These are phyloP conservation scores for Colius striatus DNA, from an alignment of 2,113 vertebrate genomes.

Conservation along the genomic window DNA sequence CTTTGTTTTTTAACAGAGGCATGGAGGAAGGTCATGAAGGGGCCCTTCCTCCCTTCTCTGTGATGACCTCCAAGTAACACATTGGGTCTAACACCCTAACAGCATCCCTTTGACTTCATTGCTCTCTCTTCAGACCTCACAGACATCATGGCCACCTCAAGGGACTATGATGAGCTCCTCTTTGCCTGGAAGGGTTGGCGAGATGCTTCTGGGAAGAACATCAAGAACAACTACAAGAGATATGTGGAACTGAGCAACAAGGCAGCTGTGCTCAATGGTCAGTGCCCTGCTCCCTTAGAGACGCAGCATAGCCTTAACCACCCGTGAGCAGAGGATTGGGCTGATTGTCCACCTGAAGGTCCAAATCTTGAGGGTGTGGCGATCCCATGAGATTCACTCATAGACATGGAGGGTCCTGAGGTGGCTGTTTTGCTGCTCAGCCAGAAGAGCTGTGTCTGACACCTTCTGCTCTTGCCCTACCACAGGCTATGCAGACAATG, in stretches of 20 bases:
- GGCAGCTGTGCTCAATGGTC: conserved; percentile 90
- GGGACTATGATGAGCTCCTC: conserved; percentile 86
- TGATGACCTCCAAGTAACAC: background rate
- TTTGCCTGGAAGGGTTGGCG: conserved; percentile 94
- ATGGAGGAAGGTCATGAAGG: background rate
- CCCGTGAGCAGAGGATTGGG: background rate
- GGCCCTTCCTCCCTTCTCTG: background rate
- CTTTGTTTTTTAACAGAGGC: background rate
- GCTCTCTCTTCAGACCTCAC: conserved; percentile 84
- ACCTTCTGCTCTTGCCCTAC: background rate
- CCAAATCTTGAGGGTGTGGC: background rate
- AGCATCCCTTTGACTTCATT: background rate
- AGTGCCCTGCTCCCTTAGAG: background rate
- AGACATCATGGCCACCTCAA: conserved; percentile 86
- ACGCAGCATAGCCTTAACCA: background rate
- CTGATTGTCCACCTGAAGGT: rapidly evolving
- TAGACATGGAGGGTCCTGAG: background rate
- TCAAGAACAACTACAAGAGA: conserved; percentile 82
- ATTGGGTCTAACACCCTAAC: background rate
- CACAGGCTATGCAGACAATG: conserved; percentile 86
- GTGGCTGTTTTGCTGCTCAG: background rate
- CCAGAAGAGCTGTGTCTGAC: background rate
- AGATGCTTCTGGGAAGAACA: conserved; percentile 84
- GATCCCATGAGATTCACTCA: background rate
- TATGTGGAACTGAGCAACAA: conserved; percentile 92